Base-by-base conservation (phyloP, 2,888 invertebrate genomes). In the Caenorhabditis imperialis region DNA sequence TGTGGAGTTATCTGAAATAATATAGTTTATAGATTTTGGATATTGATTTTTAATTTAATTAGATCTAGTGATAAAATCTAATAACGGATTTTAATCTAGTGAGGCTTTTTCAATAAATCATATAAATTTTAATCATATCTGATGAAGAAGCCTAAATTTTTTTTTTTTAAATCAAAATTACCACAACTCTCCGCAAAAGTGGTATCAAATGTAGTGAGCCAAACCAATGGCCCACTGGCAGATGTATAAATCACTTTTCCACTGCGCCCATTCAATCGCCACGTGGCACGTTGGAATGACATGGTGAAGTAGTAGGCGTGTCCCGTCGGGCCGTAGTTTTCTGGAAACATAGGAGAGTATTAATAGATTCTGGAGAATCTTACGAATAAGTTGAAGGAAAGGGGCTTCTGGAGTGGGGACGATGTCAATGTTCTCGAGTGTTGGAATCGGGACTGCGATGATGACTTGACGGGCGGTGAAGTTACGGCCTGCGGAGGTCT, bases 191-290 rank as follows among this genome's bases (percentile, higher is more conserved):
- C 38, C 2, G 69, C 73, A 8, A 54, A 65, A 1, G 78, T 77
- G 10, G 78, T 65, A 30, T 84, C 84, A 33, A 82, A 84, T 6
- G 84, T 82, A 23, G 81, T 84, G 53, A 81, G 33, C 84, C 84
- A 84, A 4, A 77, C 77, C 16, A 82, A 27, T 5, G 75, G 78
- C 1, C 74, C 81, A n/a, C 53, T 74, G 6, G 57, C n/a, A 0
- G 77, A 67, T 3, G 81, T 76, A 55, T 78, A 78, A n/a, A 81
- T 78, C 30, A 69, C 74, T 60, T 79, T 77, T 37, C 84, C 84
- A 18, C 70, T 77, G 23, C 79, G 74, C 7, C 77, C 77, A 23
- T 74, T 71, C 6, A 65, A 44, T 16, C 84, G 74, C 84, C 84
- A 84, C 44, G 75, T 80, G 30, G 84, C 75, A 18, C 75, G 71